Evolutionary conservation across 2,113 vertebrate species (phyloP), one percentile per base, ranked within the genome.

Genomic region (Clarias magur): DNA sequence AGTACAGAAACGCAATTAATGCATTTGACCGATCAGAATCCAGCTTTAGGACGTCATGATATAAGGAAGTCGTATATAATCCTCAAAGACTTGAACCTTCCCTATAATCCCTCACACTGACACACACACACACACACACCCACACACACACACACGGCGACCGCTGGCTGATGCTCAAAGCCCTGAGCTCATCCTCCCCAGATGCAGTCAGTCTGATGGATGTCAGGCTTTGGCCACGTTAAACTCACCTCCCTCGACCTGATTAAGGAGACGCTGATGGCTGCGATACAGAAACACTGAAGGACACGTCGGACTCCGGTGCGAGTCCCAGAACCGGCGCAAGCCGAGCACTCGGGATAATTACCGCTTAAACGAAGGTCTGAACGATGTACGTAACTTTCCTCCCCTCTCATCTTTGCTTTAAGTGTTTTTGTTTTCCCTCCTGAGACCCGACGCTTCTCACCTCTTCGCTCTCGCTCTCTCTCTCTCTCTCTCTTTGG

Each of bases 191-290:
- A 86, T 80, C 56, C 68, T 82, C 80, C 68, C 30, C 85, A 83
- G 84, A 82, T 85, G 59, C 65, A 81, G 89, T 91, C 88, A 87
- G 82, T 63, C 48, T 89, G 91, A 91, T 88, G 89, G 90, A 92
- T 90, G 91, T 92, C 86, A 83, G 88, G 89, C 76, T 88, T 93
- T 90, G 90, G 90, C 92, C 91, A 93, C 84, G 85, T 91, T 90
- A 88, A 92, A 92, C 80, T 86, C 57, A 80, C 65, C 82, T 91
- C 59, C 83, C 87, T 91, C 83, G 90, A 86, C 90, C 85, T 72
- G 91, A 93, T 91, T 88, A 90, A 15, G 54, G 68, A 70, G 80
- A 82, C 73, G 88, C 86, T 65, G 53, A 70, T 85, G 84, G 82
- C 75, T 88, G 86, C 17, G 72, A 84, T 78, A 79, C 62, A 59